Evolutionary conservation across 2,888 invertebrate species (phyloP).

Genomic region (Steinernema scapterisci): DNA sequence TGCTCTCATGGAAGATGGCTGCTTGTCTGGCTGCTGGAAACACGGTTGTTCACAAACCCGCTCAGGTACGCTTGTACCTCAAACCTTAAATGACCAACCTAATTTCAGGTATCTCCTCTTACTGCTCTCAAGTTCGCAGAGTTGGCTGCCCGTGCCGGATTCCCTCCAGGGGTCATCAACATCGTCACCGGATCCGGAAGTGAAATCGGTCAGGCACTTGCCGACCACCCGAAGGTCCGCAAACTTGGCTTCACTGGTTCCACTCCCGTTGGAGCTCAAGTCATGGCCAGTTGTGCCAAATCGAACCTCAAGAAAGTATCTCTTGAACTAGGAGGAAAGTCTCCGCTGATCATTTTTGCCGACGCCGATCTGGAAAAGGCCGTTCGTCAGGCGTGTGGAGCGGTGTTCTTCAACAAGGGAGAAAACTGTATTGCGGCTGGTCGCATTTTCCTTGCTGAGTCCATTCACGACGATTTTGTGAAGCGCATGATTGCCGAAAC

Average conservation of each 20-base stretch:
- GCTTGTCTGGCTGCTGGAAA: constrained; percentile 95
- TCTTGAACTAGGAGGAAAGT: constrained; percentile 91
- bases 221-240: constrained; percentile 82
- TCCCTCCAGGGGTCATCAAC: constrained; percentile 89
- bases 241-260: constrained; percentile 96
- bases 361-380: constrained; percentile 93
- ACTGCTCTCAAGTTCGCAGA: constrained; percentile 95
- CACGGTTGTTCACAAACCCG: constrained; percentile 93
- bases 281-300: constrained; percentile 85
- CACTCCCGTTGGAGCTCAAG: constrained; percentile 85
- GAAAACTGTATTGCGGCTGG: constrained; percentile 98
- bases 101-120: constrained; percentile 77
- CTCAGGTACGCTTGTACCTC: constrained; percentile 71
- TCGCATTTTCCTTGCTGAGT: constrained; percentile 86
- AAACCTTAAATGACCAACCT: background rate
- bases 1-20: constrained; percentile 98
- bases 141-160: constrained; percentile 84
- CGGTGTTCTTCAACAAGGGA: constrained; percentile 97
- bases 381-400: constrained; percentile 72
- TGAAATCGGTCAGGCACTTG: constrained; percentile 80
- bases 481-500: constrained; percentile 69
- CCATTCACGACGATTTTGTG: constrained; percentile 87
- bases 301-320: constrained; percentile 94
- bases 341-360: constrained; percentile 88
- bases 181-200: constrained; percentile 75